Evolutionary conservation across 30 jellyfish, hydroid and myxozoan species (phyloP).

Genomic region (Hydra vulgaris): DNA sequence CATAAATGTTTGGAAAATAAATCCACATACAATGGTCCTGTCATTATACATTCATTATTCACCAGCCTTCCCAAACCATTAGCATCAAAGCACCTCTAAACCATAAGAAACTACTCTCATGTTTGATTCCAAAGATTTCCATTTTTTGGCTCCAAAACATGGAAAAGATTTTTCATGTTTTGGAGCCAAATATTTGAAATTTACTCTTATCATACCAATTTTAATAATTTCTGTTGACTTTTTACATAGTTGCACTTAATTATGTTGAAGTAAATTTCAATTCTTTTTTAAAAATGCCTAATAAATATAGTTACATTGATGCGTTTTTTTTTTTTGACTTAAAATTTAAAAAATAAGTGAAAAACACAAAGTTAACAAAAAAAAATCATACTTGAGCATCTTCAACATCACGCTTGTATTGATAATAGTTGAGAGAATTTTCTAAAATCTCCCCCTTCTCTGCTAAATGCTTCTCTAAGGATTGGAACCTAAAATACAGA

Average conservation of each 20-base stretch:
- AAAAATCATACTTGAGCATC: conserved; percentile 93
- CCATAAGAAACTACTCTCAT: not conserved
- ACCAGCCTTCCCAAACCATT: not conserved
- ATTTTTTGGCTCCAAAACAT: not conserved
- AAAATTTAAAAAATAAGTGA: too few species aligned
- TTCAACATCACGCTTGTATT: conserved; percentile 90
- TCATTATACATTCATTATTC: not conserved
- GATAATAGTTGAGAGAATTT: conserved; percentile 73
- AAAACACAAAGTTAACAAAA: too few species aligned
- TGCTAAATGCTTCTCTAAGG: conserved; percentile 87
- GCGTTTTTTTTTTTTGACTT: too few species aligned
- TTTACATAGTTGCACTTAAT: too few species aligned
- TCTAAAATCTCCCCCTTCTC: conserved; percentile 66
- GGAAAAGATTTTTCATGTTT: not conserved
- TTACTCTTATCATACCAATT: not conserved
- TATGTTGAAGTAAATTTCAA: too few species aligned
- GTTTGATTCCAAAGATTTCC: not conserved
- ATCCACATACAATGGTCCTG: not conserved
- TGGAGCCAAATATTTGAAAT: not conserved
- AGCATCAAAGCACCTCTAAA: not conserved
- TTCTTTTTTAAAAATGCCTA: too few species aligned
- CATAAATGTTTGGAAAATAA: too few species aligned
- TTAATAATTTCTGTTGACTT: too few species aligned
- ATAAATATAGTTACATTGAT: too few species aligned
- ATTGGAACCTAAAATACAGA: conserved; percentile 35